Base-by-base conservation (phyloP, 2,797 vertebrate genomes). In the Ctenopoma multispine region DNA sequence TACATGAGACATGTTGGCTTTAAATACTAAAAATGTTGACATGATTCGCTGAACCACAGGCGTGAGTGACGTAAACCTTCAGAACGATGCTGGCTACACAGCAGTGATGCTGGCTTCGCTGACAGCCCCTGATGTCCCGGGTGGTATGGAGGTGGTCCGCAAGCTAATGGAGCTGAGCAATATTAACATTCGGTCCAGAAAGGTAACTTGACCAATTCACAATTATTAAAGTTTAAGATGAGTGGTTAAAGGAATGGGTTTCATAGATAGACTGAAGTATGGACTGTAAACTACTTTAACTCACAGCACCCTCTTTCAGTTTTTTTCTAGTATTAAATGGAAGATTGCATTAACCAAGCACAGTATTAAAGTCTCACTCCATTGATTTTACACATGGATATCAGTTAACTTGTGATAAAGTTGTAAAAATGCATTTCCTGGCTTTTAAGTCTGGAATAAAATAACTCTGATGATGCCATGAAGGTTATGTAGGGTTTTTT, bases 21-120 rank as follows among this genome's bases (percentile, higher is more conserved):
- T 12, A 7, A 56, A 43, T n/a, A n/a, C 14, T n/a, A 2, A 65
- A 27, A 50, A 23, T 2, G 18, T 8, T 10, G 5, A 29, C 21
- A 14, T 54, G 27, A n/a, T 12, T 43, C 11, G 29, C 10, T 23
- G 23, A 40, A 4, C 12, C 1, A 44, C 48, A 84, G 98, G 96
- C 0, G 83, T 95, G 77, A 96, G 95, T 75, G 87, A 95, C 1
- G 93, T 96, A 70, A 93, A 97, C 87, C 88, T 94, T 75, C 96
- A 96, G 92, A 99, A 99, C 91, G 95, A 94, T 0, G 96, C 96
- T 0, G 97, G 98, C 20, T 99, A 97, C 84, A 99, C 97, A 0
- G 93, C 96, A 0, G 94, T 97, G 82, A 99, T 98, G 97, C 92
- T 99, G 82, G 97, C 96, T 2, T 95, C 96, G 0, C 90, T 99